A percentile compares a stretch with the other conserved stretches of the same genome.
Conservation (phyloP, 2,113 vertebrate species). For the Coregonus clupeaformis region DNA sequence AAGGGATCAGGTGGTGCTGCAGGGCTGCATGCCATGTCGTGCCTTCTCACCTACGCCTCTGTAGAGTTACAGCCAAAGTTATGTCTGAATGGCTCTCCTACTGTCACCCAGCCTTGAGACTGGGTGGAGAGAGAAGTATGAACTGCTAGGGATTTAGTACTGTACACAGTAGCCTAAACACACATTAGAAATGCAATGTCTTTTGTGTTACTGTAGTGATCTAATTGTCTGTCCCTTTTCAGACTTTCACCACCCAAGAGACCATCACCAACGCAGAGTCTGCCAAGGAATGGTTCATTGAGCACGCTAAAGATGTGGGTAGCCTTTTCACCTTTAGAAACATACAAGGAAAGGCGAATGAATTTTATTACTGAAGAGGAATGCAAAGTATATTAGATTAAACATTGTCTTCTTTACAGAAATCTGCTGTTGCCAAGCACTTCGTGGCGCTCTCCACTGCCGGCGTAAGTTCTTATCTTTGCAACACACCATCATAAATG, state of each 20-base stretch:
- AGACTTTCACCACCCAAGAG: conserved; percentile 99
- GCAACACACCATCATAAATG: conserved; percentile 43
- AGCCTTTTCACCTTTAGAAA: neutral
- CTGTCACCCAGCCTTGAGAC: neutral
- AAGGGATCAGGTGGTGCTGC: conserved; percentile 3
- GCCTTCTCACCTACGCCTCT: neutral
- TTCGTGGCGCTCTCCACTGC: conserved; percentile 98
- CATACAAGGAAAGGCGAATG: too few species aligned
- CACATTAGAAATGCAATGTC: neutral
- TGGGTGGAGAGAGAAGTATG: too few species aligned
- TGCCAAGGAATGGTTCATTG: conserved; percentile 91
- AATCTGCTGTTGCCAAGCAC: conserved; percentile 91
- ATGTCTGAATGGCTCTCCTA: conserved; percentile 6
- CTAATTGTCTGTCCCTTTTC: conserved; percentile 14
- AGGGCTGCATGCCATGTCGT: neutral
- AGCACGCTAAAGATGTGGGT: conserved; percentile 86
- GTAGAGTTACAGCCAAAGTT: neutral
- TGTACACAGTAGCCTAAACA: too few species aligned
- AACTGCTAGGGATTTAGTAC: too few species aligned
- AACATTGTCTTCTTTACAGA: conserved; percentile 67
- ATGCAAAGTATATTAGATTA: neutral
- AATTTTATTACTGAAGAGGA: neutral
- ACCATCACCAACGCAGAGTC: conserved; percentile 98
- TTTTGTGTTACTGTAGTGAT: neutral
- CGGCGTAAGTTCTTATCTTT: conserved; percentile 76